Conservation (phyloP, 1,140 invertebrate genomes). For the Lepidotrigona ventralis region DNA sequence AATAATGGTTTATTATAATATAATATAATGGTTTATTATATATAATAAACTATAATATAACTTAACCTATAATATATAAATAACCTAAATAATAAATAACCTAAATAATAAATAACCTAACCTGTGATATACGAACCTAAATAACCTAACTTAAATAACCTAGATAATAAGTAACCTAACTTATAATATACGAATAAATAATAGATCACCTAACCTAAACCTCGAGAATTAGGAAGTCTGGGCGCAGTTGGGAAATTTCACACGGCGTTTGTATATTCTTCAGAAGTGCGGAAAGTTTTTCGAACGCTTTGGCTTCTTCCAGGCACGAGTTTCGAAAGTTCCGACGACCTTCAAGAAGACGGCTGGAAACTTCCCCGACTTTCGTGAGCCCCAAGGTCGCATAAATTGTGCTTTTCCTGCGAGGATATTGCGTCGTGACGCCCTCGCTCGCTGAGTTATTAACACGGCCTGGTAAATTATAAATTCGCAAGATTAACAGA, state of each 20-base stretch:
- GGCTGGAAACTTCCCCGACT: background rate
- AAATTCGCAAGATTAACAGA: background rate
- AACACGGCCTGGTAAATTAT: background rate
- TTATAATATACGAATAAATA: too few relatives aligned
- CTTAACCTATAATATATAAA: too few relatives aligned
- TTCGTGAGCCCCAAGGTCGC: background rate
- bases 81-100: too few relatives aligned
- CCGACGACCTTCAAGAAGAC: background rate
- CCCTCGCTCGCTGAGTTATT: background rate
- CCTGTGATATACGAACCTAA: too few relatives aligned
- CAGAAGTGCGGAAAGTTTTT: background rate
- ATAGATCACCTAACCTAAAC: background rate
- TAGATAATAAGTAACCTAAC: too few relatives aligned
- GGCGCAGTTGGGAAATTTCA: background rate
- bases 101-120: too few relatives aligned
- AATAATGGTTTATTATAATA: too few relatives aligned
- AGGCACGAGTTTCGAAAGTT: background rate
- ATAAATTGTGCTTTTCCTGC: background rate
- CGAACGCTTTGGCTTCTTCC: too few relatives aligned
- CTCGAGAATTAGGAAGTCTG: background rate
- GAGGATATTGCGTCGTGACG: background rate
- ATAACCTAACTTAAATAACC: too few relatives aligned
- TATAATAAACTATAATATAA: too few relatives aligned
- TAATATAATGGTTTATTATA: too few relatives aligned
- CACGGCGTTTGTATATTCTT: background rate